Evolutionary conservation across 2,113 vertebrate species (phyloP), one percentile per base, ranked within the genome.

Genomic region (Psettodes erumei): DNA sequence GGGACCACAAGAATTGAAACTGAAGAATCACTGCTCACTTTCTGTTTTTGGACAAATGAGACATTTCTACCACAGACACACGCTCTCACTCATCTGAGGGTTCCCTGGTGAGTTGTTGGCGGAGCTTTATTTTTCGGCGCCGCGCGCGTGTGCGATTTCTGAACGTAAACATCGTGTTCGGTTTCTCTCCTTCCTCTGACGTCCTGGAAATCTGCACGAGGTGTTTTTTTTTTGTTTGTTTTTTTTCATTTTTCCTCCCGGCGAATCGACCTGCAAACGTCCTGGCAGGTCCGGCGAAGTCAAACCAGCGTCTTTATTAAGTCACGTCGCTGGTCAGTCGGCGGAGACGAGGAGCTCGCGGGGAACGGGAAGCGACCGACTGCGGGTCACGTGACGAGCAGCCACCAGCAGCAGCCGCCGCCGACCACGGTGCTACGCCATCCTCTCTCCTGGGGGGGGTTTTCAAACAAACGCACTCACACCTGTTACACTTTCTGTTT

Each of bases 391-490:
- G n/a, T n/a, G n/a, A n/a, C n/a, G n/a, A n/a, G n/a, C 42, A 28
- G 63, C 42, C 77, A 83, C 61, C n/a, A n/a, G n/a, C 85, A 71
- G 77, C 76, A 77, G 75, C 38, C 75, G 59, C 71, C 70, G 45
- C 5, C 21, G 7, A 63, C 28, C 8, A 45, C 5, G 67, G 71
- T 76, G 68, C 75, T 82, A 65, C n/a, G n/a, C n/a, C n/a, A n/a
- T n/a, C n/a, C n/a, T n/a, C n/a, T n/a, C n/a, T n/a, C n/a, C n/a
- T n/a, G n/a, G n/a, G n/a, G n/a, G n/a, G n/a, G n/a, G n/a, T n/a
- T 74, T 75, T 75, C 27, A 27, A 65, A 70, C 21, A 48, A 33
- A 37, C 62, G 32, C 30, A 68, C 11, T 77, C 32, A 9, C 30
- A 48, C 15, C 48, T 66, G 35, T 60, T 13, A 2, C 9, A 15